Base-by-base conservation (phyloP, 2,113 vertebrate species). In the Sinosuthora webbiana region DNA sequence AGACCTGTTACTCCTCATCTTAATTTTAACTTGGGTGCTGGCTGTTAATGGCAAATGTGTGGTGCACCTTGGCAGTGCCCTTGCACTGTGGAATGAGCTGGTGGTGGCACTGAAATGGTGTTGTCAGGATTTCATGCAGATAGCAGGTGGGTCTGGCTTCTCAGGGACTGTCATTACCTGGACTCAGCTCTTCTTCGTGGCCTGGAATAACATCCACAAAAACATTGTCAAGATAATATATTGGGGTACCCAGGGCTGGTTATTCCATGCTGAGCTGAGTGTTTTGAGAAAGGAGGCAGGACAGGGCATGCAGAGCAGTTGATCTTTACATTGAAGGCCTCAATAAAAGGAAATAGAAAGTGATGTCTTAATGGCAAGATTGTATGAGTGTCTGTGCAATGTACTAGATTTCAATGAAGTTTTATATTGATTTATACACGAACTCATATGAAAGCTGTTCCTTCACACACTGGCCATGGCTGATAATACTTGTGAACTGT, bases 341-440 rank as follows among this genome's bases (percentile, higher is more conserved):
- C 78, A 44, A 67, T 63, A 59, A 87, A 87, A 82, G 56, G 60
- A 91, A 83, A 76, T 44, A 39, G 27, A 44, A 60, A 39, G 41
- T 23, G 23, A 65, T 80, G 73, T 73, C 86, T 83, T 77, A 89
- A 84, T 35, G 60, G 42, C 50, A 84, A 55, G 83, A 83, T 92
- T 42, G 1, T 81, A 76, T 45, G 71, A 63, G 64, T 47, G 60
- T 31, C 76, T 30, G 33, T 57, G n/a, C 47, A 23, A 16, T 11
- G 28, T 57, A 52, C 63, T 81, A 70, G 41, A 71, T 83, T 89
- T 81, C 68, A 41, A 6, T 71, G 50, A 35, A 37, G 27, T 55
- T 64, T 18, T 84, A 24, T 91, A 70, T 92, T 94, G 95, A 89
- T 94, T 81, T 95, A 84, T 57, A 37, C 25, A n/a, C 52, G 44